Base-by-base conservation (phyloP, 2,888 invertebrate genomes). In the Chrysopilus asiliformis region DNA sequence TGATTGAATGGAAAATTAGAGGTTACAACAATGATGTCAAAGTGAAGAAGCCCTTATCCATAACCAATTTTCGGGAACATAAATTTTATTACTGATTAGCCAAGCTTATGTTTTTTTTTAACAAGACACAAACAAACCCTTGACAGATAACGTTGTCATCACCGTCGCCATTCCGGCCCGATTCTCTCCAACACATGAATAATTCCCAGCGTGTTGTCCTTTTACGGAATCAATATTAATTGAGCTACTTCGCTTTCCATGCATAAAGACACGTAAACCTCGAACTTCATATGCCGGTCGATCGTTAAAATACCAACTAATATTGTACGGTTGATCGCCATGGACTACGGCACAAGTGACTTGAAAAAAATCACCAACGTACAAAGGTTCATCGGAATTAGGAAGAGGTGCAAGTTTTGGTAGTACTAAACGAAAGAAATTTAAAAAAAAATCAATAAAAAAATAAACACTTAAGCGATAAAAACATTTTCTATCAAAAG, bases 251-350 rank as follows among this genome's bases (percentile, higher is more conserved):
- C 73, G 69, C 53, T 68, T 63, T 43, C 74, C 71, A 51, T 72
- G 56, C 58, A 58, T 60, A 28, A 58, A 32, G 24, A 61, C 52
- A 15, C 32, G 52, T 37, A 60, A 45, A 8, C 58, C 58, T 12
- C 52, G 43, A 41, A 54, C 38, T 29, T 48, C 40, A n/a, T 47
- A 43, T 14, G 53, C 54, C 20, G 55, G 51, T 29, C 55, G 51
- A 38, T 53, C 56, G 44, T 82, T 75, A 57, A 80, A 74, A 52
- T 71, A 71, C 87, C 87, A 89, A 39, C 69, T 69, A 38, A 89
- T 76, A 49, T 71, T 73, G 49, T 83, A 71, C 20, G 87, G 87
- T 45, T 78, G 70, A 65, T 89, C 86, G 46, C 87, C 84, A 56
- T 79, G 76, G 47, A 77, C 68, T 46, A 79, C 73, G 32, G 76